Evolutionary conservation across 1,140 invertebrate genomes (phyloP).

Genomic region (Orchestia grillus): DNA sequence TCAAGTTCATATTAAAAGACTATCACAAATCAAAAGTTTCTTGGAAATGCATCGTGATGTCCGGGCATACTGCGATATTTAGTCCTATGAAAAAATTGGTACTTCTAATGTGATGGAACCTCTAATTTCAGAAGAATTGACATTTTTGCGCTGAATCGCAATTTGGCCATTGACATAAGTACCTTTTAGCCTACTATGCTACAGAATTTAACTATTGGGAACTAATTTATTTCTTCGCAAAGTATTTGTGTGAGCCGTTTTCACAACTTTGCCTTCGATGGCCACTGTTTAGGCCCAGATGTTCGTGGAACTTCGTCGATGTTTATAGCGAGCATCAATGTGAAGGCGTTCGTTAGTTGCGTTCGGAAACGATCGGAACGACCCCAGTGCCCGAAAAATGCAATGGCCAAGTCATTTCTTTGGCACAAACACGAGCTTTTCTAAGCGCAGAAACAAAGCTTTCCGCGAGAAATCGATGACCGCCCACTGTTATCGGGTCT

Average conservation of each 20-base stretch:
- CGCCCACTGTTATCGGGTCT: slow-evolving; percentile 4
- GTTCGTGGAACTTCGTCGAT: not conserved
- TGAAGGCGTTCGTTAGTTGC: not conserved
- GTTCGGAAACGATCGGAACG: not conserved
- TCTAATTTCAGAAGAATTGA: not conserved
- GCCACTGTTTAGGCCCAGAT: not conserved
- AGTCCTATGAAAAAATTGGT: too few relatives aligned
- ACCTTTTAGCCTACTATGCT: not conserved
- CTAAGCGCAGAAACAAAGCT: slow-evolving; percentile 7
- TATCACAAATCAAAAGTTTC: too few relatives aligned
- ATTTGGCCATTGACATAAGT: not conserved
- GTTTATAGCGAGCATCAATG: slow-evolving; percentile 7
- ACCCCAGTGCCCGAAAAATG: not conserved
- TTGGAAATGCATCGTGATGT: too few relatives aligned
- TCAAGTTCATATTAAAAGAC: too few relatives aligned
- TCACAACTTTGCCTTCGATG: not conserved
- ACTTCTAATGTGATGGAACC: too few relatives aligned
- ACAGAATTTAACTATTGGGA: not conserved
- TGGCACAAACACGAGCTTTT: slow-evolving; percentile 7
- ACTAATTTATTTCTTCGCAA: not conserved
- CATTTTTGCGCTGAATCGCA: not conserved
- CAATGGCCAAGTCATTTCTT: not conserved
- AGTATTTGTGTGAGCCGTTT: not conserved
- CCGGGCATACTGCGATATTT: too few relatives aligned
- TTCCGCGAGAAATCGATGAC: not conserved